A percentile compares a stretch with the other conserved stretches of the same genome.
phyloP scores from a whole-genome alignment of 2,888 invertebrate species.

The Drosophila koepferae region DNA sequence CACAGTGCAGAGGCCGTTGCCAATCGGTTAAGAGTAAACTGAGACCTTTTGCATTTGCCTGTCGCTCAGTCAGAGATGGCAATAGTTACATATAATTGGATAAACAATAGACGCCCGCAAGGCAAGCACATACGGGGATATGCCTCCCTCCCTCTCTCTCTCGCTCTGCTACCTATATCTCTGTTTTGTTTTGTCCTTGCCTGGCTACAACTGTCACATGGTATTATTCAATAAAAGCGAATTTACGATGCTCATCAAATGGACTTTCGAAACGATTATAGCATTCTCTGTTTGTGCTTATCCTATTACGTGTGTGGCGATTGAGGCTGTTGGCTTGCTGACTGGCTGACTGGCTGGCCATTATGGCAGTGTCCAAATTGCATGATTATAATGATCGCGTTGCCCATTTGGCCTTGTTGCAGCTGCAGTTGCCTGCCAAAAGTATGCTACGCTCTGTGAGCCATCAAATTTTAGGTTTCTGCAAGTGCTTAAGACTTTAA shows the following conservation, averaged over 20 bases:
- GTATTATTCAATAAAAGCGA: constrained; percentile 54
- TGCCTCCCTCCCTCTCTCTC: background rate
- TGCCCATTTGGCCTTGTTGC: constrained; percentile 37
- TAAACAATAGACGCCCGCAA: constrained; percentile 5
- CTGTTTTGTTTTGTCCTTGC: constrained; percentile 5
- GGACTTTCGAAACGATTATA: constrained; percentile 53
- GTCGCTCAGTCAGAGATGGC: background rate
- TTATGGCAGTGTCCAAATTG: constrained; percentile 46
- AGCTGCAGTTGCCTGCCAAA: constrained; percentile 44
- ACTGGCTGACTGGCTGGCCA: constrained; percentile 1
- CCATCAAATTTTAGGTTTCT: constrained; percentile 1
- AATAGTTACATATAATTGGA: constrained; percentile 14
- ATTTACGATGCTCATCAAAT: constrained; percentile 53
- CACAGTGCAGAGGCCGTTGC: constrained; percentile 26
- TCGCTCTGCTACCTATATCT: background rate
- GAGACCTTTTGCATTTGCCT: constrained; percentile 11
- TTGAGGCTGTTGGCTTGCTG: constrained; percentile 22
- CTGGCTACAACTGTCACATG: constrained; percentile 43
- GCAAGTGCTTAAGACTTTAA: constrained; percentile 11
- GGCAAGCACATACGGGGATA: background rate
- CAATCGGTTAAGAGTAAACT: constrained; percentile 35
- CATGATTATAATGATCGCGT: constrained; percentile 68
- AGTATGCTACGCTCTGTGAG: constrained; percentile 21
- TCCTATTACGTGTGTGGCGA: constrained; percentile 24
- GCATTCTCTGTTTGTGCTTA: constrained; percentile 26